A percentile compares a stretch with the other conserved stretches of the same genome.
Evolutionary conservation across 2,797 vertebrate species (phyloP).

Genomic region (Chlorospingus semifuscus): DNA sequence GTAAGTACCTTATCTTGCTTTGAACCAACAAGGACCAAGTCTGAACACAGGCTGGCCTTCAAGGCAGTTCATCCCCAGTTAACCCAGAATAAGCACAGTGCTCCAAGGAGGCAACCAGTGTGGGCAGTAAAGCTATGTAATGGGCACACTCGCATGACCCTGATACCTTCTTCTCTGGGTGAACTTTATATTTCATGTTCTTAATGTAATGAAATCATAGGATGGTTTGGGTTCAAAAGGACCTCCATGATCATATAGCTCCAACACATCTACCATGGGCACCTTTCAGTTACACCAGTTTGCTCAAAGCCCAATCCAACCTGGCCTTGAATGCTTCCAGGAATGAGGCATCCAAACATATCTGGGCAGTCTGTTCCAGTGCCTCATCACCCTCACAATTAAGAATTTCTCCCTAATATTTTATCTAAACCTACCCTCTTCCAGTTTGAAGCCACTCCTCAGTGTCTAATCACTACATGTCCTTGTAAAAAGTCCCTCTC

Average conservation of each 20-base stretch:
- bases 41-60: background rate
- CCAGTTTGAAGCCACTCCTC: background rate
- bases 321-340: background rate
- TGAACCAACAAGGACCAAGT: background rate
- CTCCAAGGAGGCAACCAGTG: background rate
- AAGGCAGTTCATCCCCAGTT: background rate
- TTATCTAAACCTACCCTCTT: background rate
- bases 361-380: background rate
- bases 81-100: background rate
- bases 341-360: background rate
- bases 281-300: background rate
- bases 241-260: background rate
- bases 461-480: background rate
- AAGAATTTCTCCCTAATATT: background rate
- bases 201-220: background rate
- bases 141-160: background rate
- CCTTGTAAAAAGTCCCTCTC: background rate
- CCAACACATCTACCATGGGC: background rate
- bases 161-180: background rate
- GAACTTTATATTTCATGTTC: background rate
- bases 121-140: accelerated
- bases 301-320: background rate
- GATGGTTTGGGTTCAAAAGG: background rate
- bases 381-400: background rate
- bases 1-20: background rate